phyloP scores from a whole-genome alignment of 2,797 vertebrate genomes.

The Hirundo rustica region DNA sequence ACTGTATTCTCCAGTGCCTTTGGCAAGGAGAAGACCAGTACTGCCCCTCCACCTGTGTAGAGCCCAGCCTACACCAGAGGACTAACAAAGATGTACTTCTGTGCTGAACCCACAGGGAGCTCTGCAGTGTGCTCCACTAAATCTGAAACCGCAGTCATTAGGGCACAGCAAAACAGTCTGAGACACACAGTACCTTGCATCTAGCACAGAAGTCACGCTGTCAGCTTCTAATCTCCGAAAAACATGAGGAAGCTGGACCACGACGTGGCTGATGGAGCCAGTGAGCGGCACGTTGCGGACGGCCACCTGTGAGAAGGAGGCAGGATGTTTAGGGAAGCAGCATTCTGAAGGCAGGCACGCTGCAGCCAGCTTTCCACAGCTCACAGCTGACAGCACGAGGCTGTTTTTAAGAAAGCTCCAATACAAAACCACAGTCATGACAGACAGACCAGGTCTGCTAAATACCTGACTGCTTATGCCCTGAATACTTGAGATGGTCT shows the following conservation, averaged over 20 bases:
- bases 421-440: neutral
- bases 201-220: constrained; percentile 81
- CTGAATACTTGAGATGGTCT: neutral
- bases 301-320: constrained; percentile 75
- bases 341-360: neutral
- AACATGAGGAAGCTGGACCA: constrained; percentile 94
- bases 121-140: neutral
- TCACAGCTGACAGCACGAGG: neutral
- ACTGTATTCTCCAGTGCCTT: neutral
- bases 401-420: neutral
- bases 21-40: neutral
- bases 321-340: neutral
- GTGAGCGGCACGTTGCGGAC: constrained; percentile 82
- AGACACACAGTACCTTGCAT: constrained; percentile 81
- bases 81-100: neutral
- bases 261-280: constrained; percentile 89
- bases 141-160: neutral
- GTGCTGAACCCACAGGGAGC: neutral
- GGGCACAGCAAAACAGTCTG: neutral
- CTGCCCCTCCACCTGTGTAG: neutral
- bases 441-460: neutral
- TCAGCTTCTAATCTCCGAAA: constrained; percentile 88
- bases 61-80: neutral
- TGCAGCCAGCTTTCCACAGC: neutral
- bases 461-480: neutral